phyloP scores from a whole-genome alignment of 2,888 invertebrate genomes.

The Ctena decussata region DNA sequence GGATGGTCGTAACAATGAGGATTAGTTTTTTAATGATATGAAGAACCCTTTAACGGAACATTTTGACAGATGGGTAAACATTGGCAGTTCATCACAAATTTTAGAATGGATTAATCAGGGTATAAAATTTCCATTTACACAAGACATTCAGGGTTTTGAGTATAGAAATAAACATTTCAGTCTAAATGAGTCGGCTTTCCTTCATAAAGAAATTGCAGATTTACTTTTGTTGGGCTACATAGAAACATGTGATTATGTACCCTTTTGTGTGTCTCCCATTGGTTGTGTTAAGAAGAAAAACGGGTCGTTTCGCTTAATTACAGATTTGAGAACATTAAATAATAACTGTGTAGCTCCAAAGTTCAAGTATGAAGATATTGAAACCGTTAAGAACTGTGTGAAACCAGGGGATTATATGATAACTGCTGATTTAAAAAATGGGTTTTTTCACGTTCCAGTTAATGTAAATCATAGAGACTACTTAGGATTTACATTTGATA shows the following conservation, averaged over 20 bases:
- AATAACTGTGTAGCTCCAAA: not conserved
- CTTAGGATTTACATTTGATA: not conserved
- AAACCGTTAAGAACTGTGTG: not conserved
- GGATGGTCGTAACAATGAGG: not conserved
- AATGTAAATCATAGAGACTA: not conserved
- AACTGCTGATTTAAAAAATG: not conserved
- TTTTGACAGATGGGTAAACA: not conserved
- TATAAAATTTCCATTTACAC: not conserved
- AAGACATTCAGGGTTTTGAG: not conserved
- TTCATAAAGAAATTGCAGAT: not conserved
- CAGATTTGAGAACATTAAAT: not conserved
- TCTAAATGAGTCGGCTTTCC: not conserved
- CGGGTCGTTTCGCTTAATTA: not conserved
- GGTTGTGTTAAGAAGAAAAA: not conserved
- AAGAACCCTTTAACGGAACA: not conserved
- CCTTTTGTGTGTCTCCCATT: not conserved
- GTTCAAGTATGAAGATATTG: not conserved
- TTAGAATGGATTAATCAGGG: not conserved
- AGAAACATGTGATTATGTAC: not conserved
- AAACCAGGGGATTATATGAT: not conserved
- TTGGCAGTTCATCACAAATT: not conserved
- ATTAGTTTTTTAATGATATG: not conserved
- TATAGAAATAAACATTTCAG: not conserved
- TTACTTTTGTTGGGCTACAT: not conserved
- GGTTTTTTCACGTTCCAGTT: not conserved